Evolutionary conservation across 2,888 invertebrate genomes (phyloP).

Genomic region (Himalopsyche tibetana): DNA sequence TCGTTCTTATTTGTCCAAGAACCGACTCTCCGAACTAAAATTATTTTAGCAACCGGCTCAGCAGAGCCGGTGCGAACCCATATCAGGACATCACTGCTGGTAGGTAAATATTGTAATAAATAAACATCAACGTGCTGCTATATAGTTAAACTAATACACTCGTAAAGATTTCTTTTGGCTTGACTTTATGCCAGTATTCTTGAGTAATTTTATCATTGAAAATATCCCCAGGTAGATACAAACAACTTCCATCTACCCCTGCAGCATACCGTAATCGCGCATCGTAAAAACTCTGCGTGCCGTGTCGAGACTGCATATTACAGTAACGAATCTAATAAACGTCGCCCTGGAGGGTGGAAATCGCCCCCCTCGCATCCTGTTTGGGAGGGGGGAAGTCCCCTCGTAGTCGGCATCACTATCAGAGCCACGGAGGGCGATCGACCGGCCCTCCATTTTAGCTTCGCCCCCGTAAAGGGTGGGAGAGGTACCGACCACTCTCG

Average conservation of each 20-base stretch:
- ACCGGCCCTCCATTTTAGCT: conserved; percentile 20
- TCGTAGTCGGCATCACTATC: not conserved
- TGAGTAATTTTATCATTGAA: too few species aligned
- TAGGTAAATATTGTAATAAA: too few species aligned
- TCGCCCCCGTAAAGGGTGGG: conserved; percentile 34
- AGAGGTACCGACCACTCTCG: conserved; percentile 25
- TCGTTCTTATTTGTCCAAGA: too few species aligned
- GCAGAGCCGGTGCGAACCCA: too few species aligned
- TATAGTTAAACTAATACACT: too few species aligned
- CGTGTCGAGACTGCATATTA: not conserved
- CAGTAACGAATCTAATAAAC: conserved; percentile 62
- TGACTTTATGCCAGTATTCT: too few species aligned
- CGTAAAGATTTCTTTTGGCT: too few species aligned
- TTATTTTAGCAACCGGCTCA: too few species aligned
- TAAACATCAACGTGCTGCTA: too few species aligned
- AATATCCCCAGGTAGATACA: too few species aligned
- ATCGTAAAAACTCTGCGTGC: conserved; percentile 13
- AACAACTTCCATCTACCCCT: not conserved
- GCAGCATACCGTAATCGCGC: not conserved
- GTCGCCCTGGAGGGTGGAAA: conserved; percentile 45
- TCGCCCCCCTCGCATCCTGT: conserved; percentile 21
- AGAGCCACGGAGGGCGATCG: not conserved
- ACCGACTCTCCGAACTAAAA: too few species aligned
- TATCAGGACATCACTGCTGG: too few species aligned
- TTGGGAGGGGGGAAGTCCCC: not conserved